Conservation (phyloP, 2,113 vertebrate species). For the Equus przewalskii region DNA sequence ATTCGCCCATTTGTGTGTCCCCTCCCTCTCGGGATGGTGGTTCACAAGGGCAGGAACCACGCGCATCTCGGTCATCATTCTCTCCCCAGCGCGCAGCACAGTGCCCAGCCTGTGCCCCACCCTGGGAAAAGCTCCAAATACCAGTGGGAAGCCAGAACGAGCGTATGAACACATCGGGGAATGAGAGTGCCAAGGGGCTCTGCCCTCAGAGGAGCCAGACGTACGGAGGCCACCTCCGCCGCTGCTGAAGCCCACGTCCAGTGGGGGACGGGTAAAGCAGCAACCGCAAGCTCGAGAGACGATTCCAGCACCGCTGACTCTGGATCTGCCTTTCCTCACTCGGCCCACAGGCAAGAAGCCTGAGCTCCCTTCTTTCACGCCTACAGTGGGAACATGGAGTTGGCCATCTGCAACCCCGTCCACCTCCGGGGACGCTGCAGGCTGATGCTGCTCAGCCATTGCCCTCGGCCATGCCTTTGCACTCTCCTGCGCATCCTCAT, state of each 20-base stretch:
- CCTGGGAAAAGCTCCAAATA: not conserved
- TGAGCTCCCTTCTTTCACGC: not conserved
- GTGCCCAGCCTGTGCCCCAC: not conserved
- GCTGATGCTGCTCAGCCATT: not conserved
- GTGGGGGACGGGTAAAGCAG: not conserved
- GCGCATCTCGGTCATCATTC: not conserved
- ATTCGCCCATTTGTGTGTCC: too few relatives aligned
- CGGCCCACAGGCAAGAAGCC: not conserved
- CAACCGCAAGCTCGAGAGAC: not conserved
- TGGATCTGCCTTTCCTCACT: not conserved
- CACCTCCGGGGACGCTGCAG: not conserved
- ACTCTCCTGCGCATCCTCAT: not conserved
- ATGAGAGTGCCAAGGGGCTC: not conserved
- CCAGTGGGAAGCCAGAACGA: not conserved
- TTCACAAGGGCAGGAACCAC: not conserved
- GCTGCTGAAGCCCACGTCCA: not conserved
- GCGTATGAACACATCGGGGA: not conserved
- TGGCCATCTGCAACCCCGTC: not conserved
- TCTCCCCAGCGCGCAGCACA: not conserved
- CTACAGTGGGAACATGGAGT: not conserved
- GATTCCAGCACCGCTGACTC: not conserved
- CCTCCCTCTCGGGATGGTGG: too few relatives aligned
- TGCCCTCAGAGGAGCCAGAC: not conserved
- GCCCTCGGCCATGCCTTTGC: not conserved
- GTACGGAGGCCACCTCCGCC: not conserved